These are phyloP conservation scores for Pseudolaguvia tuberculata DNA, from an alignment of 2,113 vertebrate genomes.

Conservation along the genomic window DNA sequence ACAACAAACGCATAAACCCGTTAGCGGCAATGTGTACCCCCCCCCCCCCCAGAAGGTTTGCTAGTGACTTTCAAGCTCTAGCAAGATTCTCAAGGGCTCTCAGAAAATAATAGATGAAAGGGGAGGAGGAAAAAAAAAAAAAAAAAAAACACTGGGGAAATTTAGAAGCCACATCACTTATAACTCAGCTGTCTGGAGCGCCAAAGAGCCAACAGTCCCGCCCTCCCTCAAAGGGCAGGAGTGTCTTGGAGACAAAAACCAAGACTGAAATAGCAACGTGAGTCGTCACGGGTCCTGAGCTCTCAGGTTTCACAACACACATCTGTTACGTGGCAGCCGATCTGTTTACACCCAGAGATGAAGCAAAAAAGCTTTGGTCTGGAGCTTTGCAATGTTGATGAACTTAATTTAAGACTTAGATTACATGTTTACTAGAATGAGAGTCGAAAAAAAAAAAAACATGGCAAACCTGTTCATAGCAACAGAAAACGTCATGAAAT, in stretches of 20 bases:
- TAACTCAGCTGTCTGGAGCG: conserved; percentile 23
- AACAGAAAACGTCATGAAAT: conserved; percentile 11
- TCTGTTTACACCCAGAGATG: conserved; percentile 39
- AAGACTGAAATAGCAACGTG: conserved; percentile 65
- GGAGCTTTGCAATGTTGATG: background rate
- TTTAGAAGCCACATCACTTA: conserved; percentile 25
- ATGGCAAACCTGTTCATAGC: background rate
- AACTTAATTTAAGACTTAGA: background rate
- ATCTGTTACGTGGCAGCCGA: conserved; percentile 73
- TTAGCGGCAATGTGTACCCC: background rate
- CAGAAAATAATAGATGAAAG: background rate
- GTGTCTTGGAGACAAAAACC: conserved; percentile 76
- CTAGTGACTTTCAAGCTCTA: conserved; percentile 3
- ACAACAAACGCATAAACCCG: background rate
- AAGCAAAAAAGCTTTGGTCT: conserved; percentile 6
- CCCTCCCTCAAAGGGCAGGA: conserved; percentile 46
- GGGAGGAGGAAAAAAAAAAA: background rate
- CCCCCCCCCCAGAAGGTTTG: background rate
- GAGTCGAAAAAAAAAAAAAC: no score
- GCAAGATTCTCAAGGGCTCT: conserved; percentile 2
- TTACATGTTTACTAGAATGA: conserved; percentile 18
- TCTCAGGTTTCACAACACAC: conserved; percentile 97
- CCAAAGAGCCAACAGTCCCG: conserved; percentile 15
- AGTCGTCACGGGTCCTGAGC: conserved; percentile 73
- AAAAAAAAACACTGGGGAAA: background rate